Evolutionary conservation across 2,888 invertebrate genomes (phyloP).

Genomic region (Patella depressa): DNA sequence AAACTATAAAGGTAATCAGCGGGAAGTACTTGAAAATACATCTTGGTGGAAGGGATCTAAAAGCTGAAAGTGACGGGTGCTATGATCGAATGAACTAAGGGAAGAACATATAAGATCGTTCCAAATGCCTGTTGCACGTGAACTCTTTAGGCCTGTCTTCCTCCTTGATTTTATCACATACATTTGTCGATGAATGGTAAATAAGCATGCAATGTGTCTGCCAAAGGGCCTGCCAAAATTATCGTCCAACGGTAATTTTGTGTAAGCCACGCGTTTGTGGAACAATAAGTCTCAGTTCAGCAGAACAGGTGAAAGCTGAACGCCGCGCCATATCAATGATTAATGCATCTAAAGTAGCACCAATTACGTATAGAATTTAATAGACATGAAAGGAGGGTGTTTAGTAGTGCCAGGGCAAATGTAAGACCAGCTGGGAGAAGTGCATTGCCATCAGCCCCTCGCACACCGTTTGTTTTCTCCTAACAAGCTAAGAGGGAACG

Average conservation of each 20-base stretch:
- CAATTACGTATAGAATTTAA: slow-evolving; percentile 66
- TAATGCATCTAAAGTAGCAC: slow-evolving; percentile 57
- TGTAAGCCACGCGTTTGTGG: slow-evolving; percentile 45
- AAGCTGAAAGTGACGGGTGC: slow-evolving; percentile 6
- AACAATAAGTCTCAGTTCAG: slow-evolving; percentile 52
- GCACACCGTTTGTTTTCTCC: slow-evolving; percentile 13
- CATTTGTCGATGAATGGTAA: slow-evolving; percentile 47
- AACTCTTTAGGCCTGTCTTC: slow-evolving; percentile 17
- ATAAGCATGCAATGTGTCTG: slow-evolving; percentile 47
- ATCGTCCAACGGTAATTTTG: slow-evolving; percentile 52
- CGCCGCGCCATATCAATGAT: slow-evolving; percentile 52
- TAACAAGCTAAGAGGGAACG: slow-evolving; percentile 20
- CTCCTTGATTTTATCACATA: slow-evolving; percentile 38
- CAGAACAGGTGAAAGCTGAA: slow-evolving; percentile 56
- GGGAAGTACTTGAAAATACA: slow-evolving; percentile 18
- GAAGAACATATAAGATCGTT: slow-evolving; percentile 10
- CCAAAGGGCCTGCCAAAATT: slow-evolving; percentile 46
- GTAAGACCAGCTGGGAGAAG: slow-evolving; percentile 36
- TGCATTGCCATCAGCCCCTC: slow-evolving; percentile 17
- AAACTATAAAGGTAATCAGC: slow-evolving; percentile 16
- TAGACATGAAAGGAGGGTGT: slow-evolving; percentile 59
- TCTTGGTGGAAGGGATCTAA: neutral
- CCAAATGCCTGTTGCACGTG: slow-evolving; percentile 14
- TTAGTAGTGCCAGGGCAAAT: slow-evolving; percentile 42
- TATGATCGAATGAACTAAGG: neutral